These are phyloP conservation scores for Caenorhabditis imperialis DNA, from an alignment of 2,888 invertebrate genomes.

Conservation along the genomic window DNA sequence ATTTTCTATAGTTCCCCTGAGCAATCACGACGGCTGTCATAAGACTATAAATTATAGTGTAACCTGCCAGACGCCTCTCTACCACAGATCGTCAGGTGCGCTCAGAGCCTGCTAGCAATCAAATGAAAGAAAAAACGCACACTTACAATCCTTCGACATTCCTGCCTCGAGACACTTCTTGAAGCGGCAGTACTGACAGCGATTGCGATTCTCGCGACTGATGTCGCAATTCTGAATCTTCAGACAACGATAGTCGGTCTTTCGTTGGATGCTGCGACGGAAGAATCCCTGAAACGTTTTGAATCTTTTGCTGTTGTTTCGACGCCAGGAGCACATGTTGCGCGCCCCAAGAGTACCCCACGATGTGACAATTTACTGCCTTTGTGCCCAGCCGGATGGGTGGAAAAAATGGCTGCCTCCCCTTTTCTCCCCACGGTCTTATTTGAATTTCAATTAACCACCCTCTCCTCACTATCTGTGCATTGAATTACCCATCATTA, in stretches of 20 bases:
- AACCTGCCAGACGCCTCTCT: neutral
- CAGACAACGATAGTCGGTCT: conserved; percentile 94
- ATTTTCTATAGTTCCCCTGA: neutral
- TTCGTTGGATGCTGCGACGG: conserved; percentile 94
- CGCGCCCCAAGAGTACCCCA: conserved; percentile 2
- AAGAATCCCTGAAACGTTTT: conserved; percentile 94
- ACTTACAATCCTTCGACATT: conserved; percentile 94
- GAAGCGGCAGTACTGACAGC: conserved; percentile 95
- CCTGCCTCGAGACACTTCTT: conserved; percentile 96
- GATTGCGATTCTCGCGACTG: conserved; percentile 91
- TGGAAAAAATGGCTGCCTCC: no score
- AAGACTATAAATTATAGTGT: conserved; percentile 15
- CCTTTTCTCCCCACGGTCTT: no score
- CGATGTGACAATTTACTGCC: conserved; percentile 13
- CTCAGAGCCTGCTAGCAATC: neutral
- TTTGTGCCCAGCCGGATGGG: no score
- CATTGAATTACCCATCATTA: conserved; percentile 35
- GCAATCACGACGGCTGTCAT: no score
- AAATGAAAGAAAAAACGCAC: neutral
- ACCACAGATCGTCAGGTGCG: conserved; percentile 22
- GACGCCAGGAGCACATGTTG: conserved; percentile 35
- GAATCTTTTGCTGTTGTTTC: conserved; percentile 12
- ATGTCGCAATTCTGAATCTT: conserved; percentile 94
- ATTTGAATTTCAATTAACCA: no score
- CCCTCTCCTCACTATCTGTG: no score